Percentiles rank a stretch among this genome's conserved stretches.
phyloP scores from a whole-genome alignment of 2,113 vertebrate genomes.

The Scomber scombrus region DNA sequence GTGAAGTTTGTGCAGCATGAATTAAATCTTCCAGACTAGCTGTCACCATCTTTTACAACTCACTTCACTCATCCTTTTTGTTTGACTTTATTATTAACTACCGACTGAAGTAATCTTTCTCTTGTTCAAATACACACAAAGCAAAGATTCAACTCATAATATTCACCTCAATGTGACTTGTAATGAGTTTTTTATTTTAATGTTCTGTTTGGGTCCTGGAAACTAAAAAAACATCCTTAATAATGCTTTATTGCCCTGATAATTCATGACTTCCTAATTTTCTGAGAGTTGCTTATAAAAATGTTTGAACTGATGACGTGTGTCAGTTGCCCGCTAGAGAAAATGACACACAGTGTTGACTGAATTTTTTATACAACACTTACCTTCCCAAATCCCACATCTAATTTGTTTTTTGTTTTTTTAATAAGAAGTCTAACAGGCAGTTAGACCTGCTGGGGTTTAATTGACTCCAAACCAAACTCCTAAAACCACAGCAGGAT shows the following conservation, averaged over 20 bases:
- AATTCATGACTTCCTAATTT: neutral
- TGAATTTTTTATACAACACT: too few relatives aligned
- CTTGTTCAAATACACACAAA: constrained; percentile 1
- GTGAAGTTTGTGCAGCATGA: neutral
- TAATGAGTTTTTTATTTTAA: neutral
- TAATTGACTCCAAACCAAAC: too few relatives aligned
- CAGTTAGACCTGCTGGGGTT: too few relatives aligned
- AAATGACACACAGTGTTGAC: too few relatives aligned
- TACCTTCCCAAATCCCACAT: too few relatives aligned
- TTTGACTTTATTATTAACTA: neutral
- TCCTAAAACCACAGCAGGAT: too few relatives aligned
- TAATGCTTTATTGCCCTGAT: neutral
- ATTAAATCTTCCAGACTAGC: neutral
- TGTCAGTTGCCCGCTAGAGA: too few relatives aligned
- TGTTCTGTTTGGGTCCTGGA: neutral
- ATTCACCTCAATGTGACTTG: neutral
- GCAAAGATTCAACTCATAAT: neutral
- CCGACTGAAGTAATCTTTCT: neutral
- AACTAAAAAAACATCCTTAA: neutral
- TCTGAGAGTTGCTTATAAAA: neutral
- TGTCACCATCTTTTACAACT: neutral
- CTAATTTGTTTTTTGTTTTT: too few relatives aligned
- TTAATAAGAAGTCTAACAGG: too few relatives aligned
- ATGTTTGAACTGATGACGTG: neutral
- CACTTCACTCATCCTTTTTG: neutral